A percentile compares a stretch with the other conserved stretches of the same genome.
Conservation (phyloP, 2,113 vertebrate species). For the Halcyon malimbica region DNA sequence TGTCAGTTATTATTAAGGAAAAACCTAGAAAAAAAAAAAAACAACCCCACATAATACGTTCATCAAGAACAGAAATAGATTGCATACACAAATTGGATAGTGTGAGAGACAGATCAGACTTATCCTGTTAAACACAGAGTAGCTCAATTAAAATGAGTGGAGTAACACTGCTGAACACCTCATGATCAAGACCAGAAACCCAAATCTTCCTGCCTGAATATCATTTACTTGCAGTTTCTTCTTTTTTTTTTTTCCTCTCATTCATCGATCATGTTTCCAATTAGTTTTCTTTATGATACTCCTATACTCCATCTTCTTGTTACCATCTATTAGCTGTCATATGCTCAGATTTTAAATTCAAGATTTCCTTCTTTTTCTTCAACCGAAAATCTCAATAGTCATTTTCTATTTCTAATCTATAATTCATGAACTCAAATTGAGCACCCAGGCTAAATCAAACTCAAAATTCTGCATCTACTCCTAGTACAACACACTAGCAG, state of each 20-base stretch:
- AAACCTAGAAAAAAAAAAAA: background rate
- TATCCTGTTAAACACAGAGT: conserved; percentile 55
- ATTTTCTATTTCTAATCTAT: conserved; percentile 77
- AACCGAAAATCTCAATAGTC: conserved; percentile 74
- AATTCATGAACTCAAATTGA: conserved; percentile 78
- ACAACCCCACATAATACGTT: background rate
- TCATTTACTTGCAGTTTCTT: background rate
- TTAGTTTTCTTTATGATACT: conserved; percentile 57
- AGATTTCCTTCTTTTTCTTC: conserved; percentile 74
- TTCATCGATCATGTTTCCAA: conserved; percentile 37
- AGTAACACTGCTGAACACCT: conserved; percentile 46
- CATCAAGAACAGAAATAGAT: conserved; percentile 10
- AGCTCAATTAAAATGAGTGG: conserved; percentile 49
- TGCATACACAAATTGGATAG: background rate
- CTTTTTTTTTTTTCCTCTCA: background rate
- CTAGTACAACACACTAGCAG: conserved; percentile 38
- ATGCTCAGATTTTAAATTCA: conserved; percentile 73
- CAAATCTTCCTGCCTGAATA: conserved; percentile 48
- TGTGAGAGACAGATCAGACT: conserved; percentile 47
- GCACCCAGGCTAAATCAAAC: conserved; percentile 71
- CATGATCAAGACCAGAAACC: conserved; percentile 38
- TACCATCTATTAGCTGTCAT: conserved; percentile 64
- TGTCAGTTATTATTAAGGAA: background rate
- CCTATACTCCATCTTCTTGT: conserved; percentile 58
- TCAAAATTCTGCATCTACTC: conserved; percentile 68